A percentile compares a stretch with the other conserved stretches of the same genome.
Evolutionary conservation across 2,113 vertebrate species (phyloP).

Genomic region (Alethe diademata): DNA sequence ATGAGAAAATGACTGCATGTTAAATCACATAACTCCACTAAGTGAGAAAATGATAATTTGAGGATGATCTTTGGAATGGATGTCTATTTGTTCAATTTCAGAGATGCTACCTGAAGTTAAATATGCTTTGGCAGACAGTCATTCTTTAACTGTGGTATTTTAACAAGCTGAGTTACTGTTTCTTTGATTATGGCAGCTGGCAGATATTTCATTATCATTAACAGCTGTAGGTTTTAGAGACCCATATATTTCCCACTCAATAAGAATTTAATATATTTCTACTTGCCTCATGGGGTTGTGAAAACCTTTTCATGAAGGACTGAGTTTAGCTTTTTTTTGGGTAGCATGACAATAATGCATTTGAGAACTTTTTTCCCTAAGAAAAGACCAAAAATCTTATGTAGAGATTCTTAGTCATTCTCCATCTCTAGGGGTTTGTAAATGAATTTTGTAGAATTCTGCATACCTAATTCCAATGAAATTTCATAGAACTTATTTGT

Average conservation of each 20-base stretch:
- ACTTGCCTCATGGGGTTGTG: neutral
- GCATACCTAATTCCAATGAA: neutral
- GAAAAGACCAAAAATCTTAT: neutral
- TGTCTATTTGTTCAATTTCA: neutral
- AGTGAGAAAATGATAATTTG: neutral
- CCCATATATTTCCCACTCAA: neutral
- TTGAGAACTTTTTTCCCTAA: neutral
- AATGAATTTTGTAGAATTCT: neutral
- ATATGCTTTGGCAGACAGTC: neutral
- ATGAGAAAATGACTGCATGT: conserved; percentile 1
- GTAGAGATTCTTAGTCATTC: neutral
- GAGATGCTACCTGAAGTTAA: neutral
- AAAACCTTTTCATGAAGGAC: neutral
- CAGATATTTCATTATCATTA: neutral
- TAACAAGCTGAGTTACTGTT: neutral
- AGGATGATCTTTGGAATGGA: neutral
- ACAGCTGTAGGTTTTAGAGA: neutral
- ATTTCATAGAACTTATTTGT: neutral
- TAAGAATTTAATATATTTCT: neutral
- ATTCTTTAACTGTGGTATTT: neutral
- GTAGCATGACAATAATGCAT: neutral
- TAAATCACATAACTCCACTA: neutral
- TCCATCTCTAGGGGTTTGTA: neutral
- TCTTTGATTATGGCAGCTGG: neutral
- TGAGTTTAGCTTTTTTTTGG: neutral